A percentile compares a stretch with the other conserved stretches of the same genome.
phyloP scores from a whole-genome alignment of 2,113 vertebrate species.

The Amphiprion percula region DNA sequence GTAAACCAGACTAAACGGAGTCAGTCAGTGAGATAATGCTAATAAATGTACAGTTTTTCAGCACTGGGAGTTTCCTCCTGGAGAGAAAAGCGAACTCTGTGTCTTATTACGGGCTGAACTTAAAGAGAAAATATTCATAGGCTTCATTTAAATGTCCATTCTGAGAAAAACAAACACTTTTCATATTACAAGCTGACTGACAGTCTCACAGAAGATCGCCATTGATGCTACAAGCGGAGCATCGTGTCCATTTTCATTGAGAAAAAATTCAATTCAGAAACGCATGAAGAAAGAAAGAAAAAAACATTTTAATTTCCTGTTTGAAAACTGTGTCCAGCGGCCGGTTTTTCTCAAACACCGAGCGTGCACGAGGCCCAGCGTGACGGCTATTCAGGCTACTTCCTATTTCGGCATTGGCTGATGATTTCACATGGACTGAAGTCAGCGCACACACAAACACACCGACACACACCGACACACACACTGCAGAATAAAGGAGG shows the following conservation, averaged over 20 bases:
- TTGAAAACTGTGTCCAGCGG: constrained; percentile 17
- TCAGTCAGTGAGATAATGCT: no score
- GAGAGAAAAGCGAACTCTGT: background rate
- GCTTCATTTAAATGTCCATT: constrained; percentile 45
- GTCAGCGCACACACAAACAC: constrained; percentile 62
- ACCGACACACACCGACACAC: constrained; percentile 53
- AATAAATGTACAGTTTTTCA: no score
- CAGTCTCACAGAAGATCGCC: background rate
- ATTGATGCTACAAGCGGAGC: constrained; percentile 17
- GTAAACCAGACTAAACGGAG: no score
- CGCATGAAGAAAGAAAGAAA: constrained; percentile 29
- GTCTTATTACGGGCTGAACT: background rate
- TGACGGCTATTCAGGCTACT: constrained; percentile 75
- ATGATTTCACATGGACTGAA: constrained; percentile 77
- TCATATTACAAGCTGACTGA: constrained; percentile 12
- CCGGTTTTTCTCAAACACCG: constrained; percentile 25
- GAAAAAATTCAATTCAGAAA: constrained; percentile 9
- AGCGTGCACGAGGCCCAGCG: constrained; percentile 52
- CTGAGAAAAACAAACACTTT: constrained; percentile 34
- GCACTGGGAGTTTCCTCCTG: background rate
- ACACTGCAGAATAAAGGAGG: constrained; percentile 64
- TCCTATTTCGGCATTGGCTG: constrained; percentile 78
- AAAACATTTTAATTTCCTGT: constrained; percentile 59
- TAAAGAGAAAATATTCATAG: constrained; percentile 19
- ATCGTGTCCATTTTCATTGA: constrained; percentile 1